These are phyloP conservation scores for Nudaria mundana DNA, from an alignment of 2,888 invertebrate species.

Conservation along the genomic window DNA sequence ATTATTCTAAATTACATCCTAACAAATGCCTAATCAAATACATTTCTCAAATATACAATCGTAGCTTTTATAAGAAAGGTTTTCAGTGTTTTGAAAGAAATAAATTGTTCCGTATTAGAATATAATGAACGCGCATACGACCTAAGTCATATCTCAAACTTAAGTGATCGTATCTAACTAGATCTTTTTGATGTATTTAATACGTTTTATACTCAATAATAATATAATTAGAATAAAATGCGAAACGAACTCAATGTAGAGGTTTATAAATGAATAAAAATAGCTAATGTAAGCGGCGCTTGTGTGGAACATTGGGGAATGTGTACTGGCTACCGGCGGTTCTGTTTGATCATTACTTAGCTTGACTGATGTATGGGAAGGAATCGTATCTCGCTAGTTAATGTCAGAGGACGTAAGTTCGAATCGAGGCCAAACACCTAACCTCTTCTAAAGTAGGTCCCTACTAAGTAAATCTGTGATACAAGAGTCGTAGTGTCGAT, in stretches of 20 bases:
- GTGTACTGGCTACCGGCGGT: slow-evolving; percentile 3
- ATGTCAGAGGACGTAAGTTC: too few relatives aligned
- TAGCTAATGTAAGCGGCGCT: slow-evolving; percentile 31
- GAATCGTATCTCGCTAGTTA: background rate
- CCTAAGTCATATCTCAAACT: slow-evolving; percentile 50
- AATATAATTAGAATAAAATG: slow-evolving; percentile 63
- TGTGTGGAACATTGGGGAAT: slow-evolving; percentile 5
- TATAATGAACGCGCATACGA: slow-evolving; percentile 1
- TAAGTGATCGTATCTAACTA: slow-evolving; percentile 53
- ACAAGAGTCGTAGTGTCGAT: too few relatives aligned
- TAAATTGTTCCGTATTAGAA: background rate
- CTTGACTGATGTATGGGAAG: background rate
- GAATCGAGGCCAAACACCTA: too few relatives aligned
- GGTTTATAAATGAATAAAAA: slow-evolving; percentile 38
- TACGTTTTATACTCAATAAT: slow-evolving; percentile 76
- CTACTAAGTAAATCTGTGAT: too few relatives aligned
- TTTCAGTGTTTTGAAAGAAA: background rate
- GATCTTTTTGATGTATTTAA: slow-evolving; percentile 76
- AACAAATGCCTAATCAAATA: background rate
- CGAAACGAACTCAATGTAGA: slow-evolving; percentile 44
- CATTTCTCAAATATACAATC: background rate
- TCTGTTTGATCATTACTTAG: slow-evolving; percentile 6
- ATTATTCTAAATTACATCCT: background rate
- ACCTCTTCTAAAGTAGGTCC: too few relatives aligned
- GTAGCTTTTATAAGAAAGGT: slow-evolving; percentile 1